Base-by-base conservation (phyloP, 2,113 vertebrate species). In the Xiphorhynchus elegans region DNA sequence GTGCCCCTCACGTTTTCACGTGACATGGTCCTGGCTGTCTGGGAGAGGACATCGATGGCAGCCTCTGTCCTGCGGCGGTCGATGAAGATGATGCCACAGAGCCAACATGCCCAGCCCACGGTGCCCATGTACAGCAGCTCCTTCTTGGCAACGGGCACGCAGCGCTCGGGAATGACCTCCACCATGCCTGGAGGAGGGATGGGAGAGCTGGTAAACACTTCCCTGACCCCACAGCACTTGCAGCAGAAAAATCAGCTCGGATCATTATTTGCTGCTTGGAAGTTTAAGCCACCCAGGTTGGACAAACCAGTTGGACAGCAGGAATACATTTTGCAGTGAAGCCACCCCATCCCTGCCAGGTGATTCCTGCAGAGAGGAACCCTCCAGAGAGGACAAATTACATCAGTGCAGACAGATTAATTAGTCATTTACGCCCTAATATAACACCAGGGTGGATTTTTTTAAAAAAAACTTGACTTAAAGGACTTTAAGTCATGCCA, bases 41-140 rank as follows among this genome's bases (percentile, higher is more conserved):
- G 97, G 16, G 97, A 72, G 91, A 98, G 97, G 95, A 98, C 97
- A 8, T 83, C 88, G 72, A 98, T 98, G 29, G 98, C 98, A 7
- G 98, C 93, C 23, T 95, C 98, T 5, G 97, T 97, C 25, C 87
- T 97, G n/a, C 52, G 97, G 40, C 98, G 98, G 93, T 98, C 77
- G 10, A 98, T 98, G 97, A 98, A 98, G 96, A 98, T 98, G 63
- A 98, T 93, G 50, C 98, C 98, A 0, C 97, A 96, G 89, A 98
- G 96, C 98, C 98, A 98, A 33, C 98, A 98, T 28, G 98, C 98
- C 92, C 97, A 97, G 37, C 98, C 98, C 11, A 98, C 98, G 0
- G 96, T 97, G 86, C 98, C 98, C 7, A 98, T 82, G 95, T 97
- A 98, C 4, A 98, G 56, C 11, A 98, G 97, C 93, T 98, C 98